A percentile compares a stretch with the other conserved stretches of the same genome.
Evolutionary conservation across 2,888 invertebrate species (phyloP).

Genomic region (Melanotus villosus): DNA sequence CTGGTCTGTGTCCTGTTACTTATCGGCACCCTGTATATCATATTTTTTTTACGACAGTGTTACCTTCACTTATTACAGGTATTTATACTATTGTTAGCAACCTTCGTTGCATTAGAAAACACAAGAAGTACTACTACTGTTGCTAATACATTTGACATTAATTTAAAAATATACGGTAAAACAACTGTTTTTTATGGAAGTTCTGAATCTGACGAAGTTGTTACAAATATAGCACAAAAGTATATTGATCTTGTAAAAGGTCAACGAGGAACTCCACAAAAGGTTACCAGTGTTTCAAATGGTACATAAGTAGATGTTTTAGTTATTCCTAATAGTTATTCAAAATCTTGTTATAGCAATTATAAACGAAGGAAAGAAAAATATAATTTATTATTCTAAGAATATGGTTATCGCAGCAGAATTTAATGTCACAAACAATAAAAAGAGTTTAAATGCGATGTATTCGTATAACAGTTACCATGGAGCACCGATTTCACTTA

Average conservation of each 20-base stretch:
- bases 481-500: slow-evolving; percentile 70
- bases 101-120: too few relatives aligned
- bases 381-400: slow-evolving; percentile 62
- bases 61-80: too few relatives aligned
- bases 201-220: slow-evolving; percentile 22
- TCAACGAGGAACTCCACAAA: slow-evolving; percentile 49
- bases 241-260: slow-evolving; percentile 52
- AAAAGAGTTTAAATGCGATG: slow-evolving; percentile 58
- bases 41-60: too few relatives aligned
- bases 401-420: slow-evolving; percentile 68
- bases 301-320: too few relatives aligned
- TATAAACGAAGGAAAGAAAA: slow-evolving; percentile 62
- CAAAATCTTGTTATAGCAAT: slow-evolving; percentile 61
- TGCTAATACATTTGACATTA: slow-evolving; percentile 60
- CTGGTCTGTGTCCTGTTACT: too few relatives aligned
- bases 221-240: slow-evolving; percentile 50
- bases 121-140: too few relatives aligned
- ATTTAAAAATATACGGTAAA: slow-evolving; percentile 60
- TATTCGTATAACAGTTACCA: slow-evolving; percentile 70
- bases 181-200: slow-evolving; percentile 60
- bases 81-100: too few relatives aligned
- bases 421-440: slow-evolving; percentile 59
- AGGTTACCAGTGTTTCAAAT: slow-evolving; percentile 51
- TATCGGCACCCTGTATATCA: too few relatives aligned
- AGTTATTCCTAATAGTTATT: too few relatives aligned